phyloP scores from a whole-genome alignment of 2,113 vertebrate species.

The Menidia beryllina region DNA sequence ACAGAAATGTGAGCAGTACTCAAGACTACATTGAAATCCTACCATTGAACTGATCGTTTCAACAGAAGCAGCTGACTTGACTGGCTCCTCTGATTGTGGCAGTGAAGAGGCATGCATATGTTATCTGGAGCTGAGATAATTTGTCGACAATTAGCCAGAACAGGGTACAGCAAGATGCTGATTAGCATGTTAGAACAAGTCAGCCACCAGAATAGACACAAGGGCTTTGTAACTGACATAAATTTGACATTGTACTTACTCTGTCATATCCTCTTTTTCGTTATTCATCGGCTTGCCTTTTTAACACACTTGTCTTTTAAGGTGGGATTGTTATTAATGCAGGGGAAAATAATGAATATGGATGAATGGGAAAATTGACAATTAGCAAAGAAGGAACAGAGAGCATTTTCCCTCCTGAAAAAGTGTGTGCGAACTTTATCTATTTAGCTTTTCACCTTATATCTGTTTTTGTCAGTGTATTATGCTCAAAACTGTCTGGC shows the following conservation, averaged over 20 bases:
- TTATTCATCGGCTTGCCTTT: conserved; percentile 53
- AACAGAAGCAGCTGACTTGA: conserved; percentile 58
- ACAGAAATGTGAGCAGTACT: conserved; percentile 51
- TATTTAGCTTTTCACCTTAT: conserved; percentile 36
- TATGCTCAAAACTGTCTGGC: conserved; percentile 23
- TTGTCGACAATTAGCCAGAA: conserved; percentile 79
- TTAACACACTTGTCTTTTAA: conserved; percentile 49
- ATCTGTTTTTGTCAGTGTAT: background rate
- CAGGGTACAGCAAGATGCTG: conserved; percentile 68
- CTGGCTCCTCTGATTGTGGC: conserved; percentile 53
- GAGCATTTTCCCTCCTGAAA: conserved; percentile 56
- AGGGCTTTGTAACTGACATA: conserved; percentile 76
- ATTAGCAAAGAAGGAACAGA: conserved; percentile 56
- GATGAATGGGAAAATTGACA: conserved; percentile 64
- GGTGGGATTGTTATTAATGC: conserved; percentile 75
- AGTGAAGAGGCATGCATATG: conserved; percentile 77
- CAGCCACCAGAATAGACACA: conserved; percentile 69
- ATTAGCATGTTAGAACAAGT: conserved; percentile 78
- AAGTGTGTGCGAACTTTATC: conserved; percentile 64
- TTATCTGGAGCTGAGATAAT: conserved; percentile 85
- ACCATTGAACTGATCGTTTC: conserved; percentile 67
- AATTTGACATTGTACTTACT: conserved; percentile 63
- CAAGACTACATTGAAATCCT: conserved; percentile 70
- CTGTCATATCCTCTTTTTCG: conserved; percentile 56
- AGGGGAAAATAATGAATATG: conserved; percentile 72